Evolutionary conservation across 2,797 vertebrate species (phyloP).

Genomic region (Catostomus latipinnis): DNA sequence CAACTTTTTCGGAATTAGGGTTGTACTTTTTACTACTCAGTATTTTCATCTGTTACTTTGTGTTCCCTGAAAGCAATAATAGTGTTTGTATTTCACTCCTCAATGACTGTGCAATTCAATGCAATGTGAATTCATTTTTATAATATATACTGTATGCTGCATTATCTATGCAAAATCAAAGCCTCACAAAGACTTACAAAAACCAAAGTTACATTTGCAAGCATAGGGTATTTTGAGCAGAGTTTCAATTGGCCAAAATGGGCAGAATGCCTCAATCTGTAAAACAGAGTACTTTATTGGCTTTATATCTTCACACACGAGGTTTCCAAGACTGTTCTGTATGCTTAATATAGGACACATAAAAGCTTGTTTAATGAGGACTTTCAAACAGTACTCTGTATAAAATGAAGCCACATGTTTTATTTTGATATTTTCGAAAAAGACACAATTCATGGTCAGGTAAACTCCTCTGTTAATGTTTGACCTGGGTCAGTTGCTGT

Average conservation of each 20-base stretch:
- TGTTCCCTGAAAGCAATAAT: constrained; percentile 13
- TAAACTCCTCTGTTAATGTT: constrained; percentile 9
- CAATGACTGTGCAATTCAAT: not conserved
- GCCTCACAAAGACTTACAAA: not conserved
- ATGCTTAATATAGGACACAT: constrained; percentile 1
- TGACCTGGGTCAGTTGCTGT: constrained; percentile 35
- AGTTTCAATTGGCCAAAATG: not conserved
- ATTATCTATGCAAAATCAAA: too few species aligned
- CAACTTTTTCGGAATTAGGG: too few species aligned
- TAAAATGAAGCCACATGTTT: constrained; percentile 16
- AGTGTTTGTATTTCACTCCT: not conserved
- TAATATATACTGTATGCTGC: too few species aligned
- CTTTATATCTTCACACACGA: constrained; percentile 19
- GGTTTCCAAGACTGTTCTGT: not conserved
- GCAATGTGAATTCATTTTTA: not conserved
- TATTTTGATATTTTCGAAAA: too few species aligned
- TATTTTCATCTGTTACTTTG: constrained; percentile 35
- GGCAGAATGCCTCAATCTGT: constrained; percentile 16
- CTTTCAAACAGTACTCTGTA: not conserved
- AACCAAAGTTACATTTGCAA: not conserved
- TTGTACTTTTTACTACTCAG: constrained; percentile 34
- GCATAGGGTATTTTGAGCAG: constrained; percentile 1
- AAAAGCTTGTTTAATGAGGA: not conserved
- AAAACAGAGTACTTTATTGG: constrained; percentile 22
- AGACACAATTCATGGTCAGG: not conserved